These are phyloP conservation scores for Scytalopus superciliaris DNA, from an alignment of 2,113 vertebrate species.

Conservation along the genomic window DNA sequence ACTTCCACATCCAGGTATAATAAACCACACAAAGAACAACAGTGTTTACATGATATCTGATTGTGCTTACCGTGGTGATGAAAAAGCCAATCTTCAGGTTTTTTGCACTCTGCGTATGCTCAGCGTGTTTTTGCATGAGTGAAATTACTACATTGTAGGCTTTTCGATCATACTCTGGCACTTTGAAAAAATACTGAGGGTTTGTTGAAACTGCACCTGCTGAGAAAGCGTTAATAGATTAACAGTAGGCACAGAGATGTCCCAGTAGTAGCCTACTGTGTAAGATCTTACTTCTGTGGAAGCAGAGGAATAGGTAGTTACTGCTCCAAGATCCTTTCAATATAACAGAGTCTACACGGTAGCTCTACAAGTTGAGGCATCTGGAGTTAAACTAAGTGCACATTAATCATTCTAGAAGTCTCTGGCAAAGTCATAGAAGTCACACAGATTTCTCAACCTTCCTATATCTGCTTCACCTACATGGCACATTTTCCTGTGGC, in stretches of 20 bases:
- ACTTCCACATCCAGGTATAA: background rate
- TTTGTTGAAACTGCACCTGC: slow-evolving; percentile 34
- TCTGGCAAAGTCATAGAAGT: background rate
- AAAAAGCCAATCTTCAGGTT: slow-evolving; percentile 41
- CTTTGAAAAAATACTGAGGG: slow-evolving; percentile 54
- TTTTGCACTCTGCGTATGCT: background rate
- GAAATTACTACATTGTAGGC: slow-evolving; percentile 61
- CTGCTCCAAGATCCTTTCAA: background rate
- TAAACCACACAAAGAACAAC: background rate
- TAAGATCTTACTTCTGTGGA: background rate
- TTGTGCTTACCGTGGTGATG: slow-evolving; percentile 59
- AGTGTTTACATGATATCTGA: background rate
- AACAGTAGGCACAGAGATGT: background rate
- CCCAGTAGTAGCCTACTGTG: background rate
- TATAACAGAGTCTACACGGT: background rate
- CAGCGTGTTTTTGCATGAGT: slow-evolving; percentile 37
- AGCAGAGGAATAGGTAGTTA: background rate
- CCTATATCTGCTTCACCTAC: background rate
- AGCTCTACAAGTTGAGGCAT: background rate
- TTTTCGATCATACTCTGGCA: slow-evolving; percentile 22
- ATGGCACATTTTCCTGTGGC: background rate
- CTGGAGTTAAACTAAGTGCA: background rate
- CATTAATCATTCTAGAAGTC: background rate
- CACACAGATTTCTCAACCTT: background rate
- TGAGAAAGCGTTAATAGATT: background rate